Conservation (phyloP, 2,888 invertebrate genomes). For the Emmelina monodactyla region DNA sequence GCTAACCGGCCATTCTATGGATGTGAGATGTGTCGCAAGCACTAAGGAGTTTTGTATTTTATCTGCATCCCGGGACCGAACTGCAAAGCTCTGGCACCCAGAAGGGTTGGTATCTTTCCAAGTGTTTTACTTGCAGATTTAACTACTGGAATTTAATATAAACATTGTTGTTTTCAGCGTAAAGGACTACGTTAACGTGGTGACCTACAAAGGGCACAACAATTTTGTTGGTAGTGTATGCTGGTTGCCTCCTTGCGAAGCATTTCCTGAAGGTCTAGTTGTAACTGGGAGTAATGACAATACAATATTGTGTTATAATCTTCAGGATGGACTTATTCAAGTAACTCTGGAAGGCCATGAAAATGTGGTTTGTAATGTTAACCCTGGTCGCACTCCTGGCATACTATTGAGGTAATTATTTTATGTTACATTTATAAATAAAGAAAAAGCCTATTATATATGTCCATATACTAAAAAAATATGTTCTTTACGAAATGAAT, state of each 20-base stretch:
- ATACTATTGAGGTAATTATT: constrained; percentile 47
- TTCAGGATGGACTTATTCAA: constrained; percentile 73
- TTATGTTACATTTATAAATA: too few relatives aligned
- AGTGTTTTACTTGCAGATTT: neutral
- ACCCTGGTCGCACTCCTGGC: constrained; percentile 43
- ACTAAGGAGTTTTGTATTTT: constrained; percentile 76
- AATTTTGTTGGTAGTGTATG: constrained; percentile 88
- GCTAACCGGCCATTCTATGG: constrained; percentile 81
- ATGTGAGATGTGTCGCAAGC: constrained; percentile 80
- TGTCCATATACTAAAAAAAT: too few relatives aligned
- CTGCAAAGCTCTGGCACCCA: constrained; percentile 86
- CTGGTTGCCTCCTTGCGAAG: constrained; percentile 73
- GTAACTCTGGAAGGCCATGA: constrained; percentile 79
- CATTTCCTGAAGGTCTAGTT: constrained; percentile 79
- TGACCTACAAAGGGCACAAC: constrained; percentile 79
- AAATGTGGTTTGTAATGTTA: constrained; percentile 71
- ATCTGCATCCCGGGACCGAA: constrained; percentile 89
- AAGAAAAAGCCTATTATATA: too few relatives aligned
- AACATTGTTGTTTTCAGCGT: constrained; percentile 37
- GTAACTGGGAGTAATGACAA: constrained; percentile 91
- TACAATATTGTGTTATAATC: constrained; percentile 79
- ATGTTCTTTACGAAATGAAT: too few relatives aligned
- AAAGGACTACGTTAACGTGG: constrained; percentile 69
- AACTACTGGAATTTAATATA: neutral
- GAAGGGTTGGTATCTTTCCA: constrained; percentile 65